Evolutionary conservation across 2,113 vertebrate species (phyloP), one percentile per base, ranked within the genome.

Genomic region (Pelmatolapia mariae): DNA sequence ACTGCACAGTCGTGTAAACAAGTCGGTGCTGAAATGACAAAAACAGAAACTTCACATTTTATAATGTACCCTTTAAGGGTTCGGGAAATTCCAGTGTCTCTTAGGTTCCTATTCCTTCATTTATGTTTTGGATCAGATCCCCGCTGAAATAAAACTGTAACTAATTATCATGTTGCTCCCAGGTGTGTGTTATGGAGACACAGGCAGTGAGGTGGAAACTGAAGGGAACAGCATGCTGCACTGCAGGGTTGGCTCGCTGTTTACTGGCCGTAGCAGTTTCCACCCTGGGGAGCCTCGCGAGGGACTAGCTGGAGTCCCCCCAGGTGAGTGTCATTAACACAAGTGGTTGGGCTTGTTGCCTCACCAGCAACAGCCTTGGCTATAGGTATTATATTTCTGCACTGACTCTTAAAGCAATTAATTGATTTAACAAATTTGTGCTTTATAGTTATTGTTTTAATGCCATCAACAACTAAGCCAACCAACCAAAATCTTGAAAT

Each of bases 101-200:
- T 66, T 24, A 33, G 66, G n/a, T 45, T 63, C 6, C n/a, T 36
- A n/a, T 52, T 38, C 63, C 53, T 81, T 63, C 18, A 29, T 79
- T 26, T 59, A 3, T 66, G 36, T 81, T 86, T 61, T 3, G 59
- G 45, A 76, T 78, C 31, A 45, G 24, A 24, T 78, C 19, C 33
- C 43, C 1, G 26, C 40, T 87, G 19, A 84, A 87, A 87, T n/a
- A 15, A 86, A 78, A 85, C 29, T 10, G 13, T 81, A 87, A 90
- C 61, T 90, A 78, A 81, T 90, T 87, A 57, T 85, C 12, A 5
- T 86, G 29, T 87, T 5, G 84, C 56, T 86, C 81, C 73, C 88
- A 97, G 97, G 96, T 81, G 93, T 97, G 80, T 97, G 96, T 87
- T 97, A 96, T 12, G 95, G 96, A 73, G 97, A 97, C 85, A 89